Evolutionary conservation across 2,113 vertebrate genomes (phyloP).

Genomic region (Callipepla squamata): DNA sequence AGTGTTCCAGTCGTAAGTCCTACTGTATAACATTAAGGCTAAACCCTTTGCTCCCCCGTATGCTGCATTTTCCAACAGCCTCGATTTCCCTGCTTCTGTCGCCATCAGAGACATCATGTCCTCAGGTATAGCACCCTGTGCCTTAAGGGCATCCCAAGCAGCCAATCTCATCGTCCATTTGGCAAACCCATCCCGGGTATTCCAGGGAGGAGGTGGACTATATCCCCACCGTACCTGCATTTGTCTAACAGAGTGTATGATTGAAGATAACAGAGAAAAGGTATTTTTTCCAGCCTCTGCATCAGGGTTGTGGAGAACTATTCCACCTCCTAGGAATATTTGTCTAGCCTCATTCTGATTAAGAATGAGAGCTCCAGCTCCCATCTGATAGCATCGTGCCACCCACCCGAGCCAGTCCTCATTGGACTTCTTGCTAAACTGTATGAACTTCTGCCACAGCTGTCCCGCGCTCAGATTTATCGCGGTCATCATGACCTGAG

Average conservation of each 20-base stretch:
- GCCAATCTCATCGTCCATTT: background rate
- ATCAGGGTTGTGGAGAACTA: background rate
- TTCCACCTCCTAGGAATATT: background rate
- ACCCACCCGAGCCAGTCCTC: background rate
- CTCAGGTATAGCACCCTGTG: background rate
- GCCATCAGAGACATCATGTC: background rate
- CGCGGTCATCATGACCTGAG: accelerated
- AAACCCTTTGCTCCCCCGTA: background rate
- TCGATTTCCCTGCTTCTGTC: background rate
- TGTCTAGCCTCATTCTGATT: background rate
- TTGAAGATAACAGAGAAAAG: background rate
- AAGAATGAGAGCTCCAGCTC: background rate
- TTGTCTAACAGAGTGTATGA: background rate
- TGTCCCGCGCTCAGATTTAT: background rate
- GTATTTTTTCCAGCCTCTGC: background rate
- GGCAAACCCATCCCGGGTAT: background rate
- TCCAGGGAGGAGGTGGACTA: background rate
- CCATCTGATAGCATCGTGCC: accelerated
- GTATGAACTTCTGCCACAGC: background rate
- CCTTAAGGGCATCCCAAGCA: background rate
- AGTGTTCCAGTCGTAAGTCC: background rate
- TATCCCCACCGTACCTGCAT: background rate
- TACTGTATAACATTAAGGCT: background rate
- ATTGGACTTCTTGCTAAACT: background rate
- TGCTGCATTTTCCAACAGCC: background rate